Conservation (phyloP, 2,113 vertebrate genomes). For the Cyphomyrus plagiostoma region DNA sequence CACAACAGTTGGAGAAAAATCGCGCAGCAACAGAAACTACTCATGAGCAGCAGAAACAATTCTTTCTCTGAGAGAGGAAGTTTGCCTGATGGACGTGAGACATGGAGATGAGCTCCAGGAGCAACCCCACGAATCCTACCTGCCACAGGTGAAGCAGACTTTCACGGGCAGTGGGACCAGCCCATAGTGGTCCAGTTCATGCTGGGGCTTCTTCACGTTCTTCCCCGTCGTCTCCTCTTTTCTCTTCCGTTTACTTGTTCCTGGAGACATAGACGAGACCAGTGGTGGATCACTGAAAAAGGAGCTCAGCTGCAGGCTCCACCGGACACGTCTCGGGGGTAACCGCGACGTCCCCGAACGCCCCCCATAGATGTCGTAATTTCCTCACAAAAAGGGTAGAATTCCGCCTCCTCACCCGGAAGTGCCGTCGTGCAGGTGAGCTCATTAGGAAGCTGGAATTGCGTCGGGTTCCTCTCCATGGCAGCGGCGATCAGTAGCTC, state of each 20-base stretch:
- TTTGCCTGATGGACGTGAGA: not conserved
- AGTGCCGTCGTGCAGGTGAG: slow-evolving; percentile 95
- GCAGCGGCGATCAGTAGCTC: slow-evolving; percentile 94
- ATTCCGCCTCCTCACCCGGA: slow-evolving; percentile 66
- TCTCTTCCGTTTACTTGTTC: slow-evolving; percentile 90
- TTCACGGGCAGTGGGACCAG: slow-evolving; percentile 90
- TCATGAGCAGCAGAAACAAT: not conserved
- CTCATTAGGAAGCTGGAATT: slow-evolving; percentile 96
- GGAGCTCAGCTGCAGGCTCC: not conserved
- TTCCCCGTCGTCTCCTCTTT: slow-evolving; percentile 91
- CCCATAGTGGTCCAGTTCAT: slow-evolving; percentile 91
- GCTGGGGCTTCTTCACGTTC: slow-evolving; percentile 87
- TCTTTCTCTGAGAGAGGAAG: not conserved
- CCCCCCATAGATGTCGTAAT: too few species aligned
- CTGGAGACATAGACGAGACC: slow-evolving; percentile 49
- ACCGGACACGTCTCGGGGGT: not conserved
- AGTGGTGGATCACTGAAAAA: not conserved
- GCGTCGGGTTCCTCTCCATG: slow-evolving; percentile 95
- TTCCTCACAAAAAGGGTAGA: not conserved
- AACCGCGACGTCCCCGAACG: not conserved
- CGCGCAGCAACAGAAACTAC: not conserved
- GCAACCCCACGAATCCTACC: slow-evolving; percentile 54
- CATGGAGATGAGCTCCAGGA: not conserved
- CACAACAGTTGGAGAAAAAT: not conserved
- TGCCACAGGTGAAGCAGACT: slow-evolving; percentile 93